These are phyloP conservation scores for Clitarchus hookeri DNA, from an alignment of 2,888 invertebrate genomes.

Conservation along the genomic window DNA sequence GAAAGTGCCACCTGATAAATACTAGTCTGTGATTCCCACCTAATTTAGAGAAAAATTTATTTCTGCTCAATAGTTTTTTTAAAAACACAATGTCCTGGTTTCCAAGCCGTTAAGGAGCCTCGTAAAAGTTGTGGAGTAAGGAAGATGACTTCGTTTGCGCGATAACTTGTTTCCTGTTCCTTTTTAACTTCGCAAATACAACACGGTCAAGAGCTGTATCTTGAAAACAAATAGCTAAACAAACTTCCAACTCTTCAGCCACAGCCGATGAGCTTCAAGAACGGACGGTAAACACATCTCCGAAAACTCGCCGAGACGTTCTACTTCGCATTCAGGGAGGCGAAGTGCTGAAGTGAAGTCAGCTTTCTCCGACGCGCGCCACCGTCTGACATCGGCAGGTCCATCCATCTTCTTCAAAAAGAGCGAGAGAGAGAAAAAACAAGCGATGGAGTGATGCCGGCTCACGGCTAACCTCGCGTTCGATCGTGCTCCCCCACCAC, in stretches of 20 bases:
- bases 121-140: too few relatives aligned
- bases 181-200: too few relatives aligned
- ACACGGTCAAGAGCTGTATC: not conserved
- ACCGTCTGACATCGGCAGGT: not conserved
- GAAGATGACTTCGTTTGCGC: too few relatives aligned
- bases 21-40: too few relatives aligned
- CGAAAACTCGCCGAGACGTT: not conserved
- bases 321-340: not conserved
- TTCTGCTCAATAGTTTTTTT: too few relatives aligned
- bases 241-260: not conserved
- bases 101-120: too few relatives aligned
- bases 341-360: not conserved
- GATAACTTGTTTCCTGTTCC: too few relatives aligned
- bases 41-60: too few relatives aligned
- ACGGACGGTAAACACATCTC: not conserved
- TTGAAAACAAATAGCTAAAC: not conserved
- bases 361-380: not conserved
- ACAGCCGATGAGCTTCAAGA: too few relatives aligned
- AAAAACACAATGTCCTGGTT: too few relatives aligned
- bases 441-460: not conserved
- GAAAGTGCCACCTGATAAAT: too few relatives aligned
- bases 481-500: not conserved
- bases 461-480: not conserved
- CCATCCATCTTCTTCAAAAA: conserved; percentile 2
- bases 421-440: not conserved